A percentile compares a stretch with the other conserved stretches of the same genome.
phyloP scores from a whole-genome alignment of 2,797 vertebrate species.

The Sphenodon punctatus region DNA sequence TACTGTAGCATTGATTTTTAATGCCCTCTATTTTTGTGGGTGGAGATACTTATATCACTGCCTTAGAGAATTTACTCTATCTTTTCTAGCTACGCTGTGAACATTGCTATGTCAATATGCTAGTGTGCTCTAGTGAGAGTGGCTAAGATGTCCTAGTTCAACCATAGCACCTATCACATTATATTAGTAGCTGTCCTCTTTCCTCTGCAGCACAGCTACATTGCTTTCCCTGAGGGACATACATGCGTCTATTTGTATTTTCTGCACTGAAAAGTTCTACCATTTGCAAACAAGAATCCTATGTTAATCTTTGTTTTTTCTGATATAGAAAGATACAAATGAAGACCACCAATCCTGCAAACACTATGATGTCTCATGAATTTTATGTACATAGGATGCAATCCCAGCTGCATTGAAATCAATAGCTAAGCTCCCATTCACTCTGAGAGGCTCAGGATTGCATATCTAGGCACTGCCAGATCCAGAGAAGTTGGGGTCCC shows the following conservation, averaged over 20 bases:
- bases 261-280: background rate
- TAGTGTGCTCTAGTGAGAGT: conserved; percentile 10
- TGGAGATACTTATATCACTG: background rate
- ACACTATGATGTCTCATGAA: no score
- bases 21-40: conserved; percentile 16
- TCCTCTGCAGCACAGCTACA: conserved; percentile 24
- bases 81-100: conserved; percentile 11
- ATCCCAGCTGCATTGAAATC: no score
- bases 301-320: background rate
- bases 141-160: background rate
- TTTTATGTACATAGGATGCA: no score
- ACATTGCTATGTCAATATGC: background rate
- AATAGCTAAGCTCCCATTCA: no score
- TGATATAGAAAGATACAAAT: background rate
- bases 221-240: conserved; percentile 34
- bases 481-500: no score
- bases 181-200: background rate
- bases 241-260: conserved; percentile 12
- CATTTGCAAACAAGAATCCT: background rate
- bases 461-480: no score
- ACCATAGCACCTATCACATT: background rate
- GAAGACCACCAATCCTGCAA: background rate
- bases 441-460: no score
- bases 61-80: conserved; percentile 15
- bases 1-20: background rate